A percentile compares a stretch with the other conserved stretches of the same genome.
These are phyloP conservation scores for Drosophila testacea DNA, from an alignment of 2,888 invertebrate genomes.

Conservation along the genomic window DNA sequence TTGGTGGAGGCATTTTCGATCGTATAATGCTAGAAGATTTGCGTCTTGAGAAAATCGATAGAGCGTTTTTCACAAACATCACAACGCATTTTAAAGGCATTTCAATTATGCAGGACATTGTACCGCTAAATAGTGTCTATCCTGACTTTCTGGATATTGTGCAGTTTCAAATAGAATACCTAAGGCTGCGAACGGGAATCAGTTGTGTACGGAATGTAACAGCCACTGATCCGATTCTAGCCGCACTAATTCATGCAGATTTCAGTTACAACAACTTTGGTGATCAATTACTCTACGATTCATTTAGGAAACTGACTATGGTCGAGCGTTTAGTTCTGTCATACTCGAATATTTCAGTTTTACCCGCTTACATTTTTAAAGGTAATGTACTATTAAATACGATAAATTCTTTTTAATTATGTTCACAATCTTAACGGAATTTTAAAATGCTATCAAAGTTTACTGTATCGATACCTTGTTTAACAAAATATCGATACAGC, in stretches of 20 bases:
- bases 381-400: slow-evolving; percentile 24
- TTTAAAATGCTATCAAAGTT: neutral
- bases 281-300: slow-evolving; percentile 31
- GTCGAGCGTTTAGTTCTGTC: slow-evolving; percentile 71
- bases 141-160: slow-evolving; percentile 68
- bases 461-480: neutral
- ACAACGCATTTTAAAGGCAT: slow-evolving; percentile 46
- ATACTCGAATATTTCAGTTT: slow-evolving; percentile 63
- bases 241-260: slow-evolving; percentile 62
- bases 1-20: slow-evolving; percentile 62
- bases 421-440: neutral
- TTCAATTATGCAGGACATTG: slow-evolving; percentile 61
- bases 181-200: slow-evolving; percentile 66
- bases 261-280: slow-evolving; percentile 76
- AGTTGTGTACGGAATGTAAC: slow-evolving; percentile 67
- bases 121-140: slow-evolving; percentile 40
- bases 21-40: slow-evolving; percentile 69
- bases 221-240: slow-evolving; percentile 56
- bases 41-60: slow-evolving; percentile 46
- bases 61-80: slow-evolving; percentile 60
- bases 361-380: slow-evolving; percentile 71
- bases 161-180: slow-evolving; percentile 65
- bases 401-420: too few species aligned
- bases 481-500: neutral
- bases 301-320: slow-evolving; percentile 70